Base-by-base conservation (phyloP, 2,113 vertebrate genomes). In the Argyrosomus japonicus region DNA sequence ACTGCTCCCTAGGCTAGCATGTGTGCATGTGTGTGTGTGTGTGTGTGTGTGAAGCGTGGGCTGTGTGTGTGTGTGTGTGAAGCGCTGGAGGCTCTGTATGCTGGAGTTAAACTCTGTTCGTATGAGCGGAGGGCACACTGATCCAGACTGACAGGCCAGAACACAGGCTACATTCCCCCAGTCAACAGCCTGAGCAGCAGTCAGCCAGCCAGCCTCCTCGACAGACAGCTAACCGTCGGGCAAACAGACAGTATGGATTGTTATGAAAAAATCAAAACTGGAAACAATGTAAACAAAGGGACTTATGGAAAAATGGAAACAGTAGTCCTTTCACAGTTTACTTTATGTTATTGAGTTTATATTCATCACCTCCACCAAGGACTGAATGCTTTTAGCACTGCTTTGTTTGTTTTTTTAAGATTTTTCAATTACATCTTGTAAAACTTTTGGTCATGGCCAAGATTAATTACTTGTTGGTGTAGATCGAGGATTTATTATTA, bases 121-220 rank as follows among this genome's bases (percentile, higher is more conserved):
- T 58, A 48, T 79, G 54, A 79, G 85, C 79, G 43, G 51, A 73
- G 79, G 88, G 87, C 74, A 75, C 77, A 68, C 82, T 88, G 83
- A 92, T 91, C 57, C 75, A 77, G 78, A 81, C 69, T 90, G 91
- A 93, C 89, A 90, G 87, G 84, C 70, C 71, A 68, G 84, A 85
- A 79, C 75, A 77, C 79, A 54, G 83, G 70, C 88, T 82, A 32
- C 77, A 23, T 60, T 80, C 77, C 77, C 77, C 83, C 0, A 40
- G 85, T 87, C 76, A 85, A 64, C 76, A 84, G 83, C 63, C 81
- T 69, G 68, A 76, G 69, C 57, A 84, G 78, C 87, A 88, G 82
- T 68, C 75, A 91, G 81, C 50, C 83, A 85, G 81, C 50, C 83
- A 85, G 81, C 71, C 73, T 73, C 64, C 48, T 60, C 61, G 62